Evolutionary conservation across 2,113 vertebrate genomes (phyloP), one percentile per base, ranked within the genome.

Genomic region (Polypterus bichir): DNA sequence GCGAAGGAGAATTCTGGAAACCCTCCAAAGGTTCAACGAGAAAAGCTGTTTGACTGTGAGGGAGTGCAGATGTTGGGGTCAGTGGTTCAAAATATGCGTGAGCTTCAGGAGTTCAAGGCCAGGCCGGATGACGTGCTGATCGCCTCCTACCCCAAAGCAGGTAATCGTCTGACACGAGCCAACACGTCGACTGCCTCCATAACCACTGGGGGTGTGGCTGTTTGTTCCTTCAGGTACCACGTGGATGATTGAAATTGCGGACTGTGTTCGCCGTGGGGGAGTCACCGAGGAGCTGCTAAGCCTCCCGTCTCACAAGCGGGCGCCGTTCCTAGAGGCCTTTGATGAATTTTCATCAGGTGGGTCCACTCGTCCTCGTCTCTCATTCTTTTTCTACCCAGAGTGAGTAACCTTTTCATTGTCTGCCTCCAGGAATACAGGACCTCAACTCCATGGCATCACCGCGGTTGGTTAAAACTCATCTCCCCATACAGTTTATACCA

Each of bases 121-220:
- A 75, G 84, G 59, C 76, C 84, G 3, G 81, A 84, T 0, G 84
- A 90, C 67, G 60, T 91, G 47, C 79, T 90, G 56, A 88, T 90
- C 10, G 73, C 83, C 56, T 89, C 89, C 49, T 91, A 89, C 65
- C 89, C 86, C 10, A 91, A 89, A 84, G 82, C 85, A 76, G 78
- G 82, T 79, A 76, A 47, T 61, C 27, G 2, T 27, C 27, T 27
- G 27, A 27, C 27, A 27, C 27, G 2, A 27, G 27, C 27, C 27
- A 2, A 27, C 27, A 27, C 27, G 27, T 27, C 27, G 27, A 27
- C 27, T 27, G 27, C 27, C 27, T 27, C 27, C 27, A 27, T 27
- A 27, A 1, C 2, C 27, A 27, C 27, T 27, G 27, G 27, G 27
- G 27, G 27, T 27, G 27, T 27, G 27, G 27, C 27, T 59, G 4